These are phyloP conservation scores for Sphaeridia pumilis DNA, from an alignment of 2,888 invertebrate species.

Conservation along the genomic window DNA sequence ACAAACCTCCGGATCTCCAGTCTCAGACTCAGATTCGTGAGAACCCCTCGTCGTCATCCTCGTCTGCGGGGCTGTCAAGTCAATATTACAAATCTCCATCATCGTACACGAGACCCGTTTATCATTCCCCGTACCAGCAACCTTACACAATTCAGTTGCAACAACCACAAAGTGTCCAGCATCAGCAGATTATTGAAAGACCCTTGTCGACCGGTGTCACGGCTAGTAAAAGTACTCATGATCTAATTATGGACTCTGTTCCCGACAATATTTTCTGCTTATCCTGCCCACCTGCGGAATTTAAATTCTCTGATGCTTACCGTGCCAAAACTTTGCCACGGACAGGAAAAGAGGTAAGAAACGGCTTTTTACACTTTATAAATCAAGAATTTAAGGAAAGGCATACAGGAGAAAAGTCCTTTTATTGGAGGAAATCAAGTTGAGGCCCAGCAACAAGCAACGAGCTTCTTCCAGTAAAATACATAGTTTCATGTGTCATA, in stretches of 20 bases:
- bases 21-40: conserved; percentile 1
- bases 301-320: conserved; percentile 36
- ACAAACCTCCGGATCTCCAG: conserved; percentile 17
- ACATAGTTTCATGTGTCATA: too few species aligned
- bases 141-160: conserved; percentile 10
- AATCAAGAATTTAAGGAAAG: neutral
- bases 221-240: conserved; percentile 35
- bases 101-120: conserved; percentile 1
- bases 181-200: neutral
- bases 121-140: neutral
- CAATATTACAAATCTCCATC: conserved; percentile 7
- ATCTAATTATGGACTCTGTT: conserved; percentile 32
- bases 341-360: conserved; percentile 36
- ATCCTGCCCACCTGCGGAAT: conserved; percentile 36
- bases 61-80: neutral
- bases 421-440: too few species aligned
- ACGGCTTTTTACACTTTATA: neutral
- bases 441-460: too few species aligned
- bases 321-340: conserved; percentile 37
- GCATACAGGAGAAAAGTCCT: too few species aligned
- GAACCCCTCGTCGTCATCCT: conserved; percentile 1
- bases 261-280: conserved; percentile 36
- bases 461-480: too few species aligned
- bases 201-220: conserved; percentile 11
- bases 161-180: conserved; percentile 3